A percentile compares a stretch with the other conserved stretches of the same genome.
Conservation (phyloP, 2,888 invertebrate species). For the Agrotis puta region DNA sequence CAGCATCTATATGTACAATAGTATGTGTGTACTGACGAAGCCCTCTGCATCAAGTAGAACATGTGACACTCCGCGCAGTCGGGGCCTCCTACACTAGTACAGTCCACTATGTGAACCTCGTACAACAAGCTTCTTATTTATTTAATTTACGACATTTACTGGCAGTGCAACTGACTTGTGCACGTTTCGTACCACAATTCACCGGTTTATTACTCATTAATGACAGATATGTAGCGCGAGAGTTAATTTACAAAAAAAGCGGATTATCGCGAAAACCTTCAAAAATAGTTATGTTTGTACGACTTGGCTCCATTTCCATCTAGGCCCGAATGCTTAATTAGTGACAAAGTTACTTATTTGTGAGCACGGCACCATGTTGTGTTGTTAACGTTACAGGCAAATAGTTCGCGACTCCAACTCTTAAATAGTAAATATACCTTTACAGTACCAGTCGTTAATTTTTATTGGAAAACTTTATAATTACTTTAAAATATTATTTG, state of each 20-base stretch:
- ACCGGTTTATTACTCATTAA: conserved; percentile 57
- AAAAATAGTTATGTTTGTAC: conserved; percentile 63
- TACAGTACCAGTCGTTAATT: conserved; percentile 77
- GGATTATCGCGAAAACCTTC: conserved; percentile 69
- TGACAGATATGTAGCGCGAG: conserved; percentile 86
- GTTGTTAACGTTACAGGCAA: conserved; percentile 19
- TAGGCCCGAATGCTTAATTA: conserved; percentile 43
- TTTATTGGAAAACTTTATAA: conserved; percentile 68
- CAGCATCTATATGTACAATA: conserved; percentile 90
- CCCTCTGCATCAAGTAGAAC: conserved; percentile 65
- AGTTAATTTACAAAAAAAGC: conserved; percentile 78
- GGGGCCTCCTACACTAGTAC: conserved; percentile 72
- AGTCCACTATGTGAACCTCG: conserved; percentile 84
- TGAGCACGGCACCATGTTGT: conserved; percentile 36
- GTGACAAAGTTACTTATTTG: conserved; percentile 40
- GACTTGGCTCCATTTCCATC: conserved; percentile 37
- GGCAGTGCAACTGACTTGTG: conserved; percentile 86
- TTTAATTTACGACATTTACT: conserved; percentile 78
- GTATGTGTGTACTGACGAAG: conserved; percentile 79
- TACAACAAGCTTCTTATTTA: conserved; percentile 78
- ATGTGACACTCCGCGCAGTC: conserved; percentile 41
- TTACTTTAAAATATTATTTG: conserved; percentile 65
- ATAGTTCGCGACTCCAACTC: conserved; percentile 65
- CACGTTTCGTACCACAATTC: conserved; percentile 75
- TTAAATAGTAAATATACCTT: conserved; percentile 70